Conservation (phyloP, 92 coral and sea anemone species). For the Porites lobata region DNA sequence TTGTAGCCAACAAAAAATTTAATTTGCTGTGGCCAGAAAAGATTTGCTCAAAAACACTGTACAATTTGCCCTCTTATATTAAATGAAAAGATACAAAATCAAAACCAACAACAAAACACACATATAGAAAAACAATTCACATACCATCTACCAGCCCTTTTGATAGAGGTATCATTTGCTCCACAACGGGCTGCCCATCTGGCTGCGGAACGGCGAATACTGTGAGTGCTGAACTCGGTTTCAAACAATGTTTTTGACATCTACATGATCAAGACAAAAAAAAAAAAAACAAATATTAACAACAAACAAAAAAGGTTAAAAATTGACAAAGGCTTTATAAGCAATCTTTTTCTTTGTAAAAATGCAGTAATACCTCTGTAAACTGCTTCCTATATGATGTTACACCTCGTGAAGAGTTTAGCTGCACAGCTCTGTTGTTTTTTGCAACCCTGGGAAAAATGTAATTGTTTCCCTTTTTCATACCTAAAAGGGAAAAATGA, state of each 20-base stretch:
- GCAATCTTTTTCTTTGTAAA: neutral
- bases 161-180: constrained; percentile 69
- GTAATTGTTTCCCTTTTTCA: constrained; percentile 22
- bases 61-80: neutral
- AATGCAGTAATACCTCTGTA: constrained; percentile 44
- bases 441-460: constrained; percentile 63
- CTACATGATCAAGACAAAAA: constrained; percentile 17
- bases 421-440: constrained; percentile 37
- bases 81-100: neutral
- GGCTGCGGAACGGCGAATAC: constrained; percentile 66
- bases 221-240: constrained; percentile 65
- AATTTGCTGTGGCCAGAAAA: neutral
- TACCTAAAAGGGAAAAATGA: constrained; percentile 10
- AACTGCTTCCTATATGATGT: constrained; percentile 66
- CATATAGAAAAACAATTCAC: neutral
- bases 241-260: constrained; percentile 66
- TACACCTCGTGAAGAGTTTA: constrained; percentile 51
- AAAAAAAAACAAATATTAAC: too few relatives aligned
- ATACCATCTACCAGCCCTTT: constrained; percentile 75
- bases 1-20: neutral
- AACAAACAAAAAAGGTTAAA: too few relatives aligned
- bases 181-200: constrained; percentile 75
- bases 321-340: neutral
- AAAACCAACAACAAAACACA: neutral
- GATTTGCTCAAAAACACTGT: neutral